These are phyloP conservation scores for Drosophila rellima DNA, from an alignment of 2,888 invertebrate species.

Conservation along the genomic window DNA sequence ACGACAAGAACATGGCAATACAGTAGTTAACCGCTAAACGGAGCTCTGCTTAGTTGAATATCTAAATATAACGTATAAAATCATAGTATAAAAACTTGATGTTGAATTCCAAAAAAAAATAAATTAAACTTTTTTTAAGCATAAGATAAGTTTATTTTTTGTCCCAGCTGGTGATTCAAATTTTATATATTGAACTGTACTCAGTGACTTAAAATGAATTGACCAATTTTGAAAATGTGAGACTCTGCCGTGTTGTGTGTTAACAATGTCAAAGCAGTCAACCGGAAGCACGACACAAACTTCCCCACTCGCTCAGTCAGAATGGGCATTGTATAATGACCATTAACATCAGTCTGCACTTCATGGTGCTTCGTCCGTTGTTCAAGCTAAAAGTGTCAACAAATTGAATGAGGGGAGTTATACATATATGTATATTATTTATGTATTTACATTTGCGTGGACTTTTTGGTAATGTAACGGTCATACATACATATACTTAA, in stretches of 20 bases:
- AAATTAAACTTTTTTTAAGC: too few relatives aligned
- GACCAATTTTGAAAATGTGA: neutral
- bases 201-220: neutral
- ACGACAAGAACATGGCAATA: conserved; percentile 18
- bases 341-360: conserved; percentile 18
- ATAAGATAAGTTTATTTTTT: too few relatives aligned
- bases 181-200: neutral
- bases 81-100: too few relatives aligned
- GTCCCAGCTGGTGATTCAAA: neutral
- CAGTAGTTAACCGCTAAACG: conserved; percentile 45
- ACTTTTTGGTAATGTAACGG: conserved; percentile 73
- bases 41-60: conserved; percentile 26
- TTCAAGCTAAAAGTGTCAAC: conserved; percentile 75
- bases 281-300: conserved; percentile 67
- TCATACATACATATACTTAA: conserved; percentile 57
- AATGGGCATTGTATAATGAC: conserved; percentile 38
- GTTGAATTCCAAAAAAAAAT: too few relatives aligned
- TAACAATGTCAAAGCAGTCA: conserved; percentile 39
- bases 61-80: too few relatives aligned
- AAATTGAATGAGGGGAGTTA: conserved; percentile 20
- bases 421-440: conserved; percentile 4
- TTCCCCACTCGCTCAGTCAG: conserved; percentile 45
- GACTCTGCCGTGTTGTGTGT: conserved; percentile 27
- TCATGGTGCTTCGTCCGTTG: conserved; percentile 35
- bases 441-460: conserved; percentile 44